Evolutionary conservation across 2,113 vertebrate genomes (phyloP).

Genomic region (Tonatia bakeri): DNA sequence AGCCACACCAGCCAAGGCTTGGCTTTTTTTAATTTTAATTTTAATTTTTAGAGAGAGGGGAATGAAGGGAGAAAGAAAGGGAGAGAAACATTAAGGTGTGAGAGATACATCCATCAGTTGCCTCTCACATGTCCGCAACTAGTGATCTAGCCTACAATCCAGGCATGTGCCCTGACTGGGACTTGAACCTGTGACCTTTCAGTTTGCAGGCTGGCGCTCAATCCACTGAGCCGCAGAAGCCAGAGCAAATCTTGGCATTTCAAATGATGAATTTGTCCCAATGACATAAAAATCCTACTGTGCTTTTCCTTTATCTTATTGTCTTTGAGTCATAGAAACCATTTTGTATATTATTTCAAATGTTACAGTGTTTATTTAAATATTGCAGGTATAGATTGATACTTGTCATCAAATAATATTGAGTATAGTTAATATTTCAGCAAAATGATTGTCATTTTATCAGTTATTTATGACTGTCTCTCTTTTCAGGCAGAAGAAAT

Average conservation of each 20-base stretch:
- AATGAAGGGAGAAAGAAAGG: no score
- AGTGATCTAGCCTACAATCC: no score
- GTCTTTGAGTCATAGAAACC: not conserved
- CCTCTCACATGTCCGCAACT: no score
- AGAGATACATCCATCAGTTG: no score
- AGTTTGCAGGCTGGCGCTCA: no score
- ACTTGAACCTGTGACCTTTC: no score
- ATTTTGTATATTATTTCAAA: conserved; percentile 37
- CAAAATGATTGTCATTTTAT: not conserved
- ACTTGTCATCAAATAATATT: not conserved
- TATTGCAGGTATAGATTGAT: not conserved
- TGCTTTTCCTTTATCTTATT: not conserved
- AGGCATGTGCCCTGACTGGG: no score
- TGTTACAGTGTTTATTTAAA: not conserved
- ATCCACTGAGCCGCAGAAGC: no score
- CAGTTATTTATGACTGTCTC: conserved; percentile 38
- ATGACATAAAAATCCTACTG: not conserved
- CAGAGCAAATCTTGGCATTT: not conserved
- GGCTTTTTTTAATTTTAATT: not conserved
- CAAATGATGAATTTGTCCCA: conserved; percentile 2
- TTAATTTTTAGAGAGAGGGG: no score
- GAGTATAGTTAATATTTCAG: not conserved
- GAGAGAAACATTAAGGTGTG: no score
- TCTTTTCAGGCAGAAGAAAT: conserved; percentile 95
- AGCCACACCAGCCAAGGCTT: not conserved